Evolutionary conservation across 2,797 vertebrate genomes (phyloP).

Genomic region (Sebastes jordani): DNA sequence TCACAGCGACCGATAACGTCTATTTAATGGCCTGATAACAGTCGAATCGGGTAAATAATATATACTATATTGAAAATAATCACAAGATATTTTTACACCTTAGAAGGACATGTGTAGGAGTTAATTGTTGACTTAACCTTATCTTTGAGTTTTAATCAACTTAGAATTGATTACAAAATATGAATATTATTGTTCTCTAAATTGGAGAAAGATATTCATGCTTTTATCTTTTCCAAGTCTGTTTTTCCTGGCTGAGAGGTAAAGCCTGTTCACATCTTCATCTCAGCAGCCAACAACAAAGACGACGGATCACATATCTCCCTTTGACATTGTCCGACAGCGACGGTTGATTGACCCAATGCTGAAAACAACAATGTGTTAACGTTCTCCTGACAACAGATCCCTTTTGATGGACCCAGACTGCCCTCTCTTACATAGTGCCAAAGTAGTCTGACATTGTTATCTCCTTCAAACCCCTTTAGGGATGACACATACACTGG

Average conservation of each 20-base stretch:
- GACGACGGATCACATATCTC: background rate
- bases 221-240: background rate
- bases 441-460: background rate
- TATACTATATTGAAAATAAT: background rate
- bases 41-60: fast-evolving
- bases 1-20: no score
- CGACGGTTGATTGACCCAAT: background rate
- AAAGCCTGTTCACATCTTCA: background rate
- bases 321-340: background rate
- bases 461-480: background rate
- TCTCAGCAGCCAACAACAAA: background rate
- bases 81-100: background rate
- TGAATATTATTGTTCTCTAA: background rate
- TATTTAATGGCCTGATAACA: no score
- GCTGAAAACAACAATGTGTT: background rate
- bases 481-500: background rate
- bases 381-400: background rate
- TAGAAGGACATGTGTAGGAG: background rate
- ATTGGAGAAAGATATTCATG: background rate
- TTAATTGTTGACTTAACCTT: background rate
- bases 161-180: background rate
- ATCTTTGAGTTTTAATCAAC: background rate
- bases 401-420: background rate
- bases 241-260: background rate
- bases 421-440: background rate